Base-by-base conservation (phyloP, 1,140 invertebrate genomes). In the Drosophila chauvacae region DNA sequence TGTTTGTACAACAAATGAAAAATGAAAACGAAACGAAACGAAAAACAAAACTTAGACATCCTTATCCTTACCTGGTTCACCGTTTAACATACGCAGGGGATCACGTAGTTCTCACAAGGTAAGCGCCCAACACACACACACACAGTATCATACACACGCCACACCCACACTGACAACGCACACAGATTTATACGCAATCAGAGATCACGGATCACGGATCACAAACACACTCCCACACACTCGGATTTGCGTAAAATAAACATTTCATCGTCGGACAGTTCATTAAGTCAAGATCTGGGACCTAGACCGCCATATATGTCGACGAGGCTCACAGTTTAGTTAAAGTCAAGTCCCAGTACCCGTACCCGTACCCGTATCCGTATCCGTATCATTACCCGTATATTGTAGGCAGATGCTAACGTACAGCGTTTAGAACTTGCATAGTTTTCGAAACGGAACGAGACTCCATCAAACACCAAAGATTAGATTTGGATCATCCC, bases 1-100 rank as follows among this genome's bases (percentile, higher is more conserved):
- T 75, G 75, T 85, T 90, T 92, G 76, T 91, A 80, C 79, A 76
- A 77, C 74, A 72, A 85, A 66, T 80, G 45, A 77, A 75, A 64
- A 82, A 78, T 62, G 66, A 85, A 82, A 71, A 81, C 48, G 61
- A 80, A 71, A 81, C 48, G 61, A 80, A 77, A 65, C 33, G 51
- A 76, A 78, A 65, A 72, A 79, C 61, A 86, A 70, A 85, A 80
- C 91, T 92, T 96, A 99, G 98, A 96, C 97, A 83, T 98, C 97
- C 94, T 94, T 98, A 86, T 99, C 98, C 94, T 95, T 99, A 90
- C 98, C 98, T 77, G 98, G 98, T 79, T 99, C 98, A 79, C 98
- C 98, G 74, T 99, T 98, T 95, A 97, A 97, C 93, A 94, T 97
- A 59, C 95, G 98, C 50, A 95, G 97, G 80, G 96, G 96, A 74